A percentile compares a stretch with the other conserved stretches of the same genome.
Evolutionary conservation across 1,140 invertebrate species (phyloP).

Genomic region (Rhopalosiphum maidis): DNA sequence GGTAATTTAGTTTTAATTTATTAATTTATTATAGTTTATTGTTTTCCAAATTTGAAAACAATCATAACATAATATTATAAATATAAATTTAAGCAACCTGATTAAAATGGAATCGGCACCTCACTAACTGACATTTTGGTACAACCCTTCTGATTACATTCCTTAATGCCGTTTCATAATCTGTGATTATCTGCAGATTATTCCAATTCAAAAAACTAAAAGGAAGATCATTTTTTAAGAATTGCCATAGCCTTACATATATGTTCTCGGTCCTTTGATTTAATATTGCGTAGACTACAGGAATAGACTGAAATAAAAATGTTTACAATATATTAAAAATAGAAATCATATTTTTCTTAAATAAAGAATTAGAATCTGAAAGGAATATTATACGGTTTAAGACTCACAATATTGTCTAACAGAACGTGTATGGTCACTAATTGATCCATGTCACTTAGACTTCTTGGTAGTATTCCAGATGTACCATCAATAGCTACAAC

Average conservation of each 20-base stretch:
- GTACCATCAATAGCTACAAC: neutral
- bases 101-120: constrained; percentile 27
- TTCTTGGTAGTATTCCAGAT: neutral
- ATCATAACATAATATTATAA: neutral
- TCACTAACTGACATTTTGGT: neutral
- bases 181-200: neutral
- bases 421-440: neutral
- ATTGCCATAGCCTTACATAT: neutral
- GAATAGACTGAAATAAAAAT: neutral
- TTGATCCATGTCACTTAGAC: neutral
- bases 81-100: neutral
- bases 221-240: neutral
- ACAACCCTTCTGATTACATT: neutral
- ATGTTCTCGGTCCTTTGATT: neutral
- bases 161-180: constrained; percentile 15
- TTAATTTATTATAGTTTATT: no score
- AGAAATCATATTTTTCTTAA: no score
- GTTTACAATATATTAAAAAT: no score
- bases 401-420: constrained; percentile 13
- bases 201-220: neutral
- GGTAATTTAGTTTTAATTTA: no score
- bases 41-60: no score
- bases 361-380: no score
- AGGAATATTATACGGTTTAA: neutral
- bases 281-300: neutral